Base-by-base conservation (phyloP, 2,888 invertebrate genomes). In the Plebejus melissa region DNA sequence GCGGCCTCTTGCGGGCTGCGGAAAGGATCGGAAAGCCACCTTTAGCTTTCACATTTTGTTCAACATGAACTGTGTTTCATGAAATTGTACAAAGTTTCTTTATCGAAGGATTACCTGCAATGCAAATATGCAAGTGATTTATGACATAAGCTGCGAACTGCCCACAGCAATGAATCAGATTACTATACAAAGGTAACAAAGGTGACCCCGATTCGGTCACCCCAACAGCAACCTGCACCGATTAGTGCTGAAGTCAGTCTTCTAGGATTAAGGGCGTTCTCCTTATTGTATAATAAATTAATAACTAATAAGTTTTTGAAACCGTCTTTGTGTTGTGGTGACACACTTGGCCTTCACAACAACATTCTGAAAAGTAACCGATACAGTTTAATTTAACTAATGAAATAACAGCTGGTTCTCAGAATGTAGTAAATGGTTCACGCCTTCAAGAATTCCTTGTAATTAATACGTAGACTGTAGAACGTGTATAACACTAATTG, bases 121-220 rank as follows among this genome's bases (percentile, higher is more conserved):
- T 41, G 41, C 41, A 41, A 41, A 41, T 41, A 41, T 41, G 9
- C 9, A 32, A 13, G 5, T 65, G 65, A 65, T 65, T 65, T 36
- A 36, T 65, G 65, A 22, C 65, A 65, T 65, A 65, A 65, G 65
- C 60, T 60, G 60, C 65, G 32, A 65, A 4, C 22, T 9, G 60
- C 65, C 65, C 32, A 65, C 60, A 70, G 70, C n/a, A 32, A 16
- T 70, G 75, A 69, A 54, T 69, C 54, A 69, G 69, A 38, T 60
- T 11, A 60, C 60, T 28, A 28, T 60, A 60, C 60, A 28, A 60
- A 65, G 32, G 65, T 65, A 32, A 65, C 65, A 28, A 60, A 65
- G 32, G 65, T 65, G 65, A 65, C 65, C 60, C 65, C 65, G 41
- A 70, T 70, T 16, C 70, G 41, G n/a, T 41, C 70, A 70, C 13